A percentile compares a stretch with the other conserved stretches of the same genome.
Conservation (phyloP, 2,113 vertebrate genomes). For the Alaudala cheleensis region DNA sequence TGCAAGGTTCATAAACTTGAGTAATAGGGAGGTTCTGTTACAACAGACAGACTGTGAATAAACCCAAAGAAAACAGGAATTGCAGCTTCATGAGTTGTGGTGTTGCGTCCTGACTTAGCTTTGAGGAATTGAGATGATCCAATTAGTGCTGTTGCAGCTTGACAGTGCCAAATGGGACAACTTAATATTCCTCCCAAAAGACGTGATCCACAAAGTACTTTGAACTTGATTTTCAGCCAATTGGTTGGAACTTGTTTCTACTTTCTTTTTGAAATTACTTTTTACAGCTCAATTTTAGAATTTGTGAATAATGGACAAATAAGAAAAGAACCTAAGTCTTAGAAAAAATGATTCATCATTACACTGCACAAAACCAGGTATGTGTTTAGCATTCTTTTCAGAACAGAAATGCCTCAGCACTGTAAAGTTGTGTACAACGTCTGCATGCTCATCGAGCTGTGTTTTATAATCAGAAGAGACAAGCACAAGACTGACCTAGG, state of each 20-base stretch:
- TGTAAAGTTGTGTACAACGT: background rate
- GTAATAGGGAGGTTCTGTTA: background rate
- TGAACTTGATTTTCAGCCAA: background rate
- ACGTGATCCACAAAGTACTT: background rate
- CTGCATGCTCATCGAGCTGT: background rate
- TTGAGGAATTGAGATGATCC: background rate
- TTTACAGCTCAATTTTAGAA: background rate
- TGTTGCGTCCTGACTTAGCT: background rate
- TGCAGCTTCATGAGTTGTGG: background rate
- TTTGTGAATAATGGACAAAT: background rate
- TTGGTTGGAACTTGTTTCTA: background rate
- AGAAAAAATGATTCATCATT: background rate
- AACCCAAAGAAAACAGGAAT: constrained; percentile 18
- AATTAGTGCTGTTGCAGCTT: background rate
- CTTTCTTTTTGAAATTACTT: background rate
- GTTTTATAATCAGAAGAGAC: background rate
- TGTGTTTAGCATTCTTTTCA: background rate
- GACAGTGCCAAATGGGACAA: background rate
- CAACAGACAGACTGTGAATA: background rate
- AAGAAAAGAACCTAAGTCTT: background rate
- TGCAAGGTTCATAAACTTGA: background rate
- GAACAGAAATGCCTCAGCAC: background rate
- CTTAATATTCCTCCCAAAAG: background rate
- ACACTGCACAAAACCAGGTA: background rate
- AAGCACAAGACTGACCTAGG: background rate